Evolutionary conservation across 2,888 invertebrate species (phyloP).

Genomic region (Glyphotaelius pellucidus): DNA sequence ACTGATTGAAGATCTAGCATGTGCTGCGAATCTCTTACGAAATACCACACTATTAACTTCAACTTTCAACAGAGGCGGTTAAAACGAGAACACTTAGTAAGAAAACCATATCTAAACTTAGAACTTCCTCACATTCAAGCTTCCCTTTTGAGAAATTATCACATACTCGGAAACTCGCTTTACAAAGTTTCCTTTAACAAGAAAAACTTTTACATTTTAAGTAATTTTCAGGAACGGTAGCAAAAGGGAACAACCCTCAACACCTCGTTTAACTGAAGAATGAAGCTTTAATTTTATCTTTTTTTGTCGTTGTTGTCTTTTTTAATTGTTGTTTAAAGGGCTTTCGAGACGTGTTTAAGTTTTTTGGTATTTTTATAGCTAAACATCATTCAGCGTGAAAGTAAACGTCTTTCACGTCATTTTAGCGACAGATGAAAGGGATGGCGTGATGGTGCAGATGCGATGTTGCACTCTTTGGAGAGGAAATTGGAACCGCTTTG

Average conservation of each 20-base stretch:
- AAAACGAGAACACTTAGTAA: neutral
- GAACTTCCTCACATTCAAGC: neutral
- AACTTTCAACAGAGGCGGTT: too few relatives aligned
- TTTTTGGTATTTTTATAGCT: neutral
- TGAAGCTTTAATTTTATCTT: neutral
- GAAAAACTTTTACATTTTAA: neutral
- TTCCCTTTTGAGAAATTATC: neutral
- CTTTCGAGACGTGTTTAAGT: neutral
- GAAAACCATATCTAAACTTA: neutral
- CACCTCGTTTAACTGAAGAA: neutral
- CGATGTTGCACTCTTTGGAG: neutral
- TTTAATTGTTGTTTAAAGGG: neutral
- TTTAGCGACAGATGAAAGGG: neutral
- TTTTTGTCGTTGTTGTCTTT: neutral
- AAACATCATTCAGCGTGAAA: neutral
- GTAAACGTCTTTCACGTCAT: neutral
- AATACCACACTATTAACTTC: neutral
- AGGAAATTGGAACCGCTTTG: neutral
- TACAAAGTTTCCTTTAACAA: neutral
- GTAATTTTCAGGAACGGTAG: neutral
- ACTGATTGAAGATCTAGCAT: slow-evolving; percentile 23
- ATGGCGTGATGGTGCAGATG: neutral
- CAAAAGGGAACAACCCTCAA: neutral
- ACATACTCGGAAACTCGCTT: neutral
- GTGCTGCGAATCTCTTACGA: slow-evolving; percentile 30